Base-by-base conservation (phyloP, 2,888 invertebrate genomes). In the Latrodectus elegans region DNA sequence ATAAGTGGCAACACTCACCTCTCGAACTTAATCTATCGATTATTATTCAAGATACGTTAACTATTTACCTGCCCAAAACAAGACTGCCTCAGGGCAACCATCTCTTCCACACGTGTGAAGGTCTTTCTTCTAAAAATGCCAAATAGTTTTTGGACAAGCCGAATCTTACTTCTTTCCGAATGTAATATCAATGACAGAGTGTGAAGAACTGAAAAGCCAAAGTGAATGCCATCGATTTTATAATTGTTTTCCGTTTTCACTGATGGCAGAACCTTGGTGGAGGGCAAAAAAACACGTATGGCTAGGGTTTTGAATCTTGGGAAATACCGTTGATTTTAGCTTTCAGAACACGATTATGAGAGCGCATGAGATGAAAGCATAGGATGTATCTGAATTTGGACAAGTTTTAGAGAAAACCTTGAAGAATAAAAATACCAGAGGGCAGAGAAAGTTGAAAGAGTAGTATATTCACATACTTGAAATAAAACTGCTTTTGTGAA, bases 31-130 rank as follows among this genome's bases (percentile, higher is more conserved):
- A 68, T 22, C 15, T 10, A 11, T 26, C 49, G 53, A 64, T 75
- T 68, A 68, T 38, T 68, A 82, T 82, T 82, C 82, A 22, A n/a
- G 64, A 68, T 55, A 68, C 82, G 82, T 82, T 82, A 67, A 67
- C 74, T 80, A 72, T 51, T 72, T 22, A 51, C 71, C 60, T 15
- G 12, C n/a, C n/a, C 10, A 6, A 60, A 60, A 15, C 60, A 60
- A 60, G 60, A 26, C 17, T 17, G 52, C 73, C 53, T n/a, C 9
- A 53, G 53, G 73, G 17, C 12, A 68, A 15, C 3, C n/a, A 68
- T 52, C 11, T 60, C 10, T 51, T 10, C 10, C 15, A 26, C 82
- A 75, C 82, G 82, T 75, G 82, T 22, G 74, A 82, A 82, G 82
- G 82, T 81, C 81, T 81, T 38, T 73, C 15, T 68, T 8, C 67